These are phyloP conservation scores for Eilema sororculum DNA, from an alignment of 2,888 invertebrate genomes.

Conservation along the genomic window DNA sequence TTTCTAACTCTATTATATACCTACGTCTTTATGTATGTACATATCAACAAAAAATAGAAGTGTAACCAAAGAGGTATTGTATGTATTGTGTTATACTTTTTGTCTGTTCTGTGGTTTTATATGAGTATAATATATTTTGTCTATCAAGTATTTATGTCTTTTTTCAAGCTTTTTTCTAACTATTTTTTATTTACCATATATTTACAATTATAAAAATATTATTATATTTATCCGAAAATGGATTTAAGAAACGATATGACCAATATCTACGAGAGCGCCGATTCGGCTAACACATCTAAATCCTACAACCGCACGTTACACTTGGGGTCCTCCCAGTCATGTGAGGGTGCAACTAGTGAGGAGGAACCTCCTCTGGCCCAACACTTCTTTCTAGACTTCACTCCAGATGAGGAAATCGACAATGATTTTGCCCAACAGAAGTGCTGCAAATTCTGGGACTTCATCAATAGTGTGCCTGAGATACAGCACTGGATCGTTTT, in stretches of 20 bases:
- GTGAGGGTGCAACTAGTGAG: not conserved
- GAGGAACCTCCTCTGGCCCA: not conserved
- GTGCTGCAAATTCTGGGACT: conserved; percentile 61
- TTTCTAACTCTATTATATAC: too few relatives aligned
- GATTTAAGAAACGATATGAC: not conserved
- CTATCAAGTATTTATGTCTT: not conserved
- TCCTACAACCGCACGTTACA: not conserved
- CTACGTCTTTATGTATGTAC: not conserved
- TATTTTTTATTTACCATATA: not conserved
- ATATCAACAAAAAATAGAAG: not conserved
- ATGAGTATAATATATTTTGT: not conserved
- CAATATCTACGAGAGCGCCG: not conserved
- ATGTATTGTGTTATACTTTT: too few relatives aligned
- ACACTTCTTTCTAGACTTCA: conserved; percentile 32
- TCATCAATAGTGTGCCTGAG: conserved; percentile 46
- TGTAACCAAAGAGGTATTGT: not conserved
- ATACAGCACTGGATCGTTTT: conserved; percentile 48
- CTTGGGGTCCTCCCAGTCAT: not conserved
- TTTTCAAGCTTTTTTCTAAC: not conserved
- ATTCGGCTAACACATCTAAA: not conserved
- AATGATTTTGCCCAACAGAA: conserved; percentile 51
- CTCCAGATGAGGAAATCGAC: conserved; percentile 55
- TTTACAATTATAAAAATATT: not conserved
- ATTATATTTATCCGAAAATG: not conserved
- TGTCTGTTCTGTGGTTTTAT: too few relatives aligned